These are phyloP conservation scores for Desmophyllum pertusum DNA, from an alignment of 92 coral and sea anemone species.

Conservation along the genomic window DNA sequence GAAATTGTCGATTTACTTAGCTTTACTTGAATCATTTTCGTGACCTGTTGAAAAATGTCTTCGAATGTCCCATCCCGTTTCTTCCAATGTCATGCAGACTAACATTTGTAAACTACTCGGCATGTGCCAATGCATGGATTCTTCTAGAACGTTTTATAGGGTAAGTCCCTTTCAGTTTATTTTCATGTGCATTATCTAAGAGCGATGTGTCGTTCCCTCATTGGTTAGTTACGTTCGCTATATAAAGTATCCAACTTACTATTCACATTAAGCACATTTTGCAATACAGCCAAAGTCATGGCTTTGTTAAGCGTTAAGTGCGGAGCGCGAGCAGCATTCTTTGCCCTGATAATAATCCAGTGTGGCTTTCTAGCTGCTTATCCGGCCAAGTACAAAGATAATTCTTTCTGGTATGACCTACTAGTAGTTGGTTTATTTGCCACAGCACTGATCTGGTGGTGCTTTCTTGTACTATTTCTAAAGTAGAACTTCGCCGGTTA, in stretches of 20 bases:
- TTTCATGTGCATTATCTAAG: neutral
- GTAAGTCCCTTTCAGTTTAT: neutral
- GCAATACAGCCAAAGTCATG: neutral
- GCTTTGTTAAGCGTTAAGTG: neutral
- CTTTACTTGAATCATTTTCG: neutral
- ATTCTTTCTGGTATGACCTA: neutral
- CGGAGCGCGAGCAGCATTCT: neutral
- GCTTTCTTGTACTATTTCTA: neutral
- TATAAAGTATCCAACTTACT: neutral
- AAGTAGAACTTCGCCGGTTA: constrained; percentile 21
- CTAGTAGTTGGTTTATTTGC: neutral
- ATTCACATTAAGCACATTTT: constrained; percentile 4
- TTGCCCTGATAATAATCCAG: neutral
- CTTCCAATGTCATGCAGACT: no score
- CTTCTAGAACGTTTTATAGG: neutral
- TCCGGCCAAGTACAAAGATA: neutral
- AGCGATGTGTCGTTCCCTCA: neutral
- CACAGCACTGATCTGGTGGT: constrained; percentile 1
- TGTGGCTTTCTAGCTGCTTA: constrained; percentile 20
- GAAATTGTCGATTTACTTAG: neutral
- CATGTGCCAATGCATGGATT: neutral
- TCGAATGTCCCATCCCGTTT: no score
- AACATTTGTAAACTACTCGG: neutral
- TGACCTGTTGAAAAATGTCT: no score
- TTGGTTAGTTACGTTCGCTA: neutral